These are phyloP conservation scores for Motacilla alba DNA, from an alignment of 2,113 vertebrate genomes.

Conservation along the genomic window DNA sequence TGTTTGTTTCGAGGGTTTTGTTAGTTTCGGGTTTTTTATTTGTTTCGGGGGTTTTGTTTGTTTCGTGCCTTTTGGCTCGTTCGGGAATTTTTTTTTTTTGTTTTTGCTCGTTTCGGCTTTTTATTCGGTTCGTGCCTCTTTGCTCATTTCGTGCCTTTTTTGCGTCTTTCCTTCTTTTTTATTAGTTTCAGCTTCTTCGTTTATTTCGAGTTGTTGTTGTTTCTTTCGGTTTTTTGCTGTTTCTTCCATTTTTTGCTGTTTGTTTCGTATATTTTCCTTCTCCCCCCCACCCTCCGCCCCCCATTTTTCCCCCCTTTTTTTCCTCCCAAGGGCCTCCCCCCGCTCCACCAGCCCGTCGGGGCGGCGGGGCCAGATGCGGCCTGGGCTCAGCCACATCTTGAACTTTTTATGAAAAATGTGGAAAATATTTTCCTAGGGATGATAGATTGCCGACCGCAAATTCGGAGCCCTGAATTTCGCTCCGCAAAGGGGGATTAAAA, in stretches of 20 bases:
- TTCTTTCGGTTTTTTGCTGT: background rate
- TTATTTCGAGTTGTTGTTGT: background rate
- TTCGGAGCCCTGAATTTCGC: slow-evolving; percentile 56
- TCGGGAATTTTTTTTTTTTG: background rate
- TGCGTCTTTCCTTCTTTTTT: background rate
- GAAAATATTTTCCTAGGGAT: slow-evolving; percentile 75
- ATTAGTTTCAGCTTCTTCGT: background rate
- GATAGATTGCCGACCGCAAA: slow-evolving; percentile 65
- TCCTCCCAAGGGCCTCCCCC: background rate
- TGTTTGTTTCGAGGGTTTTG: background rate
- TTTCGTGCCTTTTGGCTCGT: background rate
- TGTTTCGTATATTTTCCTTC: background rate
- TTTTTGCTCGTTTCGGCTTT: background rate
- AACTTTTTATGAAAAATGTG: slow-evolving; percentile 76
- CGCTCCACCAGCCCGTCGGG: background rate
- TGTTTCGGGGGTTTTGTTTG: background rate
- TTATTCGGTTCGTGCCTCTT: too few relatives aligned
- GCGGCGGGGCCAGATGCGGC: slow-evolving; percentile 5
- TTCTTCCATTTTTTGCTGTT: background rate
- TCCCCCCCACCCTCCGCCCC: background rate
- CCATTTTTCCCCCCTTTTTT: background rate
- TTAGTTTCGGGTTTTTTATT: background rate
- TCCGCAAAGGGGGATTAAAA: background rate
- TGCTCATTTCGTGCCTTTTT: background rate
- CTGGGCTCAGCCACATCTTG: slow-evolving; percentile 68